Base-by-base conservation (phyloP, 2,888 invertebrate genomes). In the Drosophila glabriapex region DNA sequence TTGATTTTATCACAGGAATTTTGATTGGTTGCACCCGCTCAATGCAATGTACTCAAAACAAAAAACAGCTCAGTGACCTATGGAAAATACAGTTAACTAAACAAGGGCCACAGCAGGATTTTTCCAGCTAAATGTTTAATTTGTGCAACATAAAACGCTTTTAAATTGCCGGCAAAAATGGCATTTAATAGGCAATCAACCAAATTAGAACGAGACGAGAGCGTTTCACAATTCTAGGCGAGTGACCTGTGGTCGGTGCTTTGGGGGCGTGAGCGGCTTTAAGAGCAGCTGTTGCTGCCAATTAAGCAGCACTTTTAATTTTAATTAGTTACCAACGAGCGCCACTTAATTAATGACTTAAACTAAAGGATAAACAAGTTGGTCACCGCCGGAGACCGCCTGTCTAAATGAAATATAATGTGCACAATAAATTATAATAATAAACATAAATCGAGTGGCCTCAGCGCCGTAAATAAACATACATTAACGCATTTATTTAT, bases 1-100 rank as follows among this genome's bases (percentile, higher is more conserved):
- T 85, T 81, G 85, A 85, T 85, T 85, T 87, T 89, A 89, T 89
- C 81, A 85, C 82, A 81, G 88, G 85, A 89, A 89, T 85, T 85
- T 85, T 89, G 90, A 85, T 85, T 89, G 90, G 85, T 62, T 85
- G 90, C 88, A 85, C 73, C 74, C 62, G 66, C 78, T 87, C 75
- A 89, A 79, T 78, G 69, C 68, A 78, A 55, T 59, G 49, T 22
- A 49, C 50, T 39, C 68, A 33, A n/a, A 66, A 29, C 16, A 1
- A n/a, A 55, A 50, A 50, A 55, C 25, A 65, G 41, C 46, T 39
- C 28, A 19, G 33, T 28, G 28, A 14, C n/a, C 56, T 28, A 39
- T 41, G 29, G 39, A 14, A 58, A 31, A 41, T 61, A 62, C 52
- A 60, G 39, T n/a, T 19, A 41, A 33, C 28, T 43, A 12, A 31